These are phyloP conservation scores for Euphydryas editha DNA, from an alignment of 2,888 invertebrate species.

Conservation along the genomic window DNA sequence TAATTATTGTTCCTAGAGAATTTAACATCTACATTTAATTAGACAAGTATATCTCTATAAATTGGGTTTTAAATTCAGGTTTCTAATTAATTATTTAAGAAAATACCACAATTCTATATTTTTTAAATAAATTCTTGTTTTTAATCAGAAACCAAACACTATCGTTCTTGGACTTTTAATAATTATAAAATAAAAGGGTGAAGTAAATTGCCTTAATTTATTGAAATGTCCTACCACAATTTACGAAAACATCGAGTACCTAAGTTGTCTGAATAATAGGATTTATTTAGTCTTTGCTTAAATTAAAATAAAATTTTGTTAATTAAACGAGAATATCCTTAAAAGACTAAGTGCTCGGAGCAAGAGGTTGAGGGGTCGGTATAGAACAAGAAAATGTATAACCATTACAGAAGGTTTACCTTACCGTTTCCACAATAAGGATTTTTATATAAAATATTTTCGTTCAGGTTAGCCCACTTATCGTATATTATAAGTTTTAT, in stretches of 20 bases:
- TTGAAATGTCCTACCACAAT: conserved; percentile 41
- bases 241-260: conserved; percentile 54
- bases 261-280: conserved; percentile 56
- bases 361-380: conserved; percentile 38
- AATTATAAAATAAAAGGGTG: no score
- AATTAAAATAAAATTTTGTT: conserved; percentile 71
- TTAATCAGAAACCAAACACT: no score
- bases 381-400: neutral
- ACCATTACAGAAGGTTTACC: neutral
- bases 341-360: conserved; percentile 63
- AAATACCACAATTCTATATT: no score
- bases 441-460: neutral
- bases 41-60: no score
- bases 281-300: conserved; percentile 57
- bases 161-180: no score
- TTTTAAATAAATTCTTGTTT: neutral
- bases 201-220: neutral
- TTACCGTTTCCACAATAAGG: conserved; percentile 15
- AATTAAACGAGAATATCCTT: conserved; percentile 67
- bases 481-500: conserved; percentile 6
- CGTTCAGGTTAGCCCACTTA: no score
- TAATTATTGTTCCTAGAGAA: no score
- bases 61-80: no score
- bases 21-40: no score
- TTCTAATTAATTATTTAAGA: no score